Evolutionary conservation across 2,888 invertebrate genomes (phyloP), one percentile per base, ranked within the genome.

Genomic region (Watsonalla binaria): DNA sequence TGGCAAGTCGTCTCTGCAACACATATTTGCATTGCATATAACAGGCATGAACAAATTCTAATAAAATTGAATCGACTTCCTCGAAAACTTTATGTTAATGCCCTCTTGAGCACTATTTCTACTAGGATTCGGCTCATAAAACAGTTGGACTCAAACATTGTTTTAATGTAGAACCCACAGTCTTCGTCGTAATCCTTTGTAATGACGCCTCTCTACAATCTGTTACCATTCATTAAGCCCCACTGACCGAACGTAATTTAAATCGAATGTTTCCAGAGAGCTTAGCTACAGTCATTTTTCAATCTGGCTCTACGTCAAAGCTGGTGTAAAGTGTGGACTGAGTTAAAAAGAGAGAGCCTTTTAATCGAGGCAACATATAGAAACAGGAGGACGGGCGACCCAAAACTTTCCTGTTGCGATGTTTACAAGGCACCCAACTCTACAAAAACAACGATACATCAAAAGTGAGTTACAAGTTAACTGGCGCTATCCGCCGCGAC

Each of bases 391-490:
- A 68, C 68, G 65, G 63, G 63, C 62, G 78, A 79, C 84, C 81
- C 78, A 70, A 86, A 88, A 86, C 72, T 87, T 84, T 80, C 64
- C 69, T 69, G 74, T 68, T 70, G 69, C 71, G 68, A 81, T 84
- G 82, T 84, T 88, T 83, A 84, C 79, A 85, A 79, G 79, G 78
- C 74, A 72, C 74, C 71, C 66, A 78, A 86, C 79, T 84, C 75
- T 73, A 77, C 79, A 84, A 84, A 86, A 89, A 87, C 84, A 86
- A 78, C 84, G 78, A 86, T 87, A 88, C 79, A 88, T 88, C 87
- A 88, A 86, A 88, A 89, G 84, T 83, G 80, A 86, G 82, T 86
- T 84, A 82, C 78, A 83, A 86, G 82, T 84, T 82, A 82, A 86
- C 83, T 78, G 80, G 72, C 72, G 76, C 72, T 78, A 77, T 78